Percentiles rank a stretch among this genome's conserved stretches.
Evolutionary conservation across 2,888 invertebrate genomes (phyloP).

Genomic region (Macaria liturata): DNA sequence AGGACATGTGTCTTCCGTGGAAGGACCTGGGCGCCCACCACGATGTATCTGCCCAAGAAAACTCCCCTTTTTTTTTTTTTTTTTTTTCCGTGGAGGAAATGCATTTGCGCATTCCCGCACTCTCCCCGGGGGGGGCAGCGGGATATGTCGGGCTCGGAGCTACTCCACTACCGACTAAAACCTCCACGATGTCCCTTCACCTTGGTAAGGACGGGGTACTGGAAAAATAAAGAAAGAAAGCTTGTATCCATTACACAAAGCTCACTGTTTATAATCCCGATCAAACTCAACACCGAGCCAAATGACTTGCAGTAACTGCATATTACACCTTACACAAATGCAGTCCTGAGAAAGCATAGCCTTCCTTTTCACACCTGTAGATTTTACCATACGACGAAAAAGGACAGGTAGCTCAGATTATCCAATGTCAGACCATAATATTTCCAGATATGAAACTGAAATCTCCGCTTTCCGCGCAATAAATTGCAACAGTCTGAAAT

Average conservation of each 20-base stretch:
- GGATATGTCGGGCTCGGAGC: too few species aligned
- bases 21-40: too few species aligned
- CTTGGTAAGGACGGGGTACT: too few species aligned
- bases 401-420: slow-evolving; percentile 11
- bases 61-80: too few species aligned
- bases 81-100: too few species aligned
- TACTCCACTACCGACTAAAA: too few species aligned
- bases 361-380: slow-evolving; percentile 2
- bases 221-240: too few species aligned
- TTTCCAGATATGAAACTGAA: slow-evolving; percentile 23
- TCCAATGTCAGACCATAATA: slow-evolving; percentile 13
- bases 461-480: slow-evolving; percentile 21
- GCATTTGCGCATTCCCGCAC: too few species aligned
- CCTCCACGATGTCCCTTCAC: too few species aligned
- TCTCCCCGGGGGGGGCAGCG: too few species aligned
- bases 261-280: slow-evolving; percentile 1
- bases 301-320: slow-evolving; percentile 2
- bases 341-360: background rate
- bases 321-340: slow-evolving; percentile 11
- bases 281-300: background rate
- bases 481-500: slow-evolving; percentile 20
- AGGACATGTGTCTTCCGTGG: too few species aligned
- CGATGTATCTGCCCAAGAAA: too few species aligned
- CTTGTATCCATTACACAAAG: background rate
- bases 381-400: background rate